Base-by-base conservation (phyloP, 2,113 vertebrate genomes). In the Hemicordylus capensis region DNA sequence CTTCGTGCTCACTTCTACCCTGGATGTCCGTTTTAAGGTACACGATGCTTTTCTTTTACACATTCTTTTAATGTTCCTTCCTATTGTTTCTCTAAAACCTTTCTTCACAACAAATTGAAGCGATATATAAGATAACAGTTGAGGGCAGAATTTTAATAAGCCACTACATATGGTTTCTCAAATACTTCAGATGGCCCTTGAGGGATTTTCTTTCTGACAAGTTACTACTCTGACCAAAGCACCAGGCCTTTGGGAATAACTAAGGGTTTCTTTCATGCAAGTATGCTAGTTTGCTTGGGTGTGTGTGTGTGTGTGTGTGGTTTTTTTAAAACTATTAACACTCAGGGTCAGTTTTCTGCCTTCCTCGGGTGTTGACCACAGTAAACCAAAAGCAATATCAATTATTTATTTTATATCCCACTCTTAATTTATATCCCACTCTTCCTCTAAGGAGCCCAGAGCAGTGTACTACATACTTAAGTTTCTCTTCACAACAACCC, bases 61-160 rank as follows among this genome's bases (percentile, higher is more conserved):
- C 15, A 17, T 11, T 42, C 37, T 58, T 83, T 73, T 48, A 22
- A 22, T 39, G 15, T 73, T 73, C 73, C 58, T 61, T 28, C 24
- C 19, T 31, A 64, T 48, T 59, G 67, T 46, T 73, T 75, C 61
- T 37, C 66, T 39, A n/a, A 34, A 77, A 46, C 54, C 72, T 72
- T 78, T 59, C 54, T 70, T 79, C 61, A 54, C 64, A 61, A n/a
- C 76, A 79, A 85, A 85, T 72, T 70, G 67, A 79, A 61, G 76
- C 34, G 22, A 85, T 85, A 85, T 79, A 85, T 79, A 79, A 79
- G n/a, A 42, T 3, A 85, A 61, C 80, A 77, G 74, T 70, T 63
- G 51, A 72, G 74, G 70, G 1, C 37, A 66, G 26, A 24, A 59
- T 46, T 6, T 69, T 37, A 85, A 70, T 61, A 85, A 69, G 64